Evolutionary conservation across 2,888 invertebrate genomes (phyloP).

Genomic region (Drosophila algonquin): DNA sequence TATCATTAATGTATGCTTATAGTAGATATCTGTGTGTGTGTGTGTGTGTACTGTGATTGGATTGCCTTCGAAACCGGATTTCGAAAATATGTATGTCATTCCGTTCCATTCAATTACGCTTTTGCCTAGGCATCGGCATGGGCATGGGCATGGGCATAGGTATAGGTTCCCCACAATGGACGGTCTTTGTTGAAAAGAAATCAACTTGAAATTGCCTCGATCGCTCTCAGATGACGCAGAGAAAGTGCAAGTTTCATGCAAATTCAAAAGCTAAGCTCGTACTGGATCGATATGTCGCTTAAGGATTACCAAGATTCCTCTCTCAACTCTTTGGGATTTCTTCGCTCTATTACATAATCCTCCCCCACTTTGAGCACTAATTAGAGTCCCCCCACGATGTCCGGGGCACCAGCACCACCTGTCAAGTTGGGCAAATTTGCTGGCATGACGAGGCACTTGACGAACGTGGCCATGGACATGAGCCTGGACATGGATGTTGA

Average conservation of each 20-base stretch:
- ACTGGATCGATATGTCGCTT: background rate
- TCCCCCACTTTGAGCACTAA: conserved; percentile 19
- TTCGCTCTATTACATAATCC: conserved; percentile 5
- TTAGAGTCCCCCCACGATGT: conserved; percentile 28
- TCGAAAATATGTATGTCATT: conserved; percentile 63
- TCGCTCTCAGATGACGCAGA: conserved; percentile 14
- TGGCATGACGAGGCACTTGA: conserved; percentile 27
- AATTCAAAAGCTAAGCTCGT: background rate
- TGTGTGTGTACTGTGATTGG: conserved; percentile 55
- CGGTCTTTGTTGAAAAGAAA: conserved; percentile 33
- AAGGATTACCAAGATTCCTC: background rate
- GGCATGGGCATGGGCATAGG: conserved; percentile 1
- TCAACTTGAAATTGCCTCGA: conserved; percentile 21
- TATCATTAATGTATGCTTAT: conserved; percentile 22
- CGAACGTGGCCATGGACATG: conserved; percentile 26
- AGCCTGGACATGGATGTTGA: conserved; percentile 24
- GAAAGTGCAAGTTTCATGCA: conserved; percentile 41
- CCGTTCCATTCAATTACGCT: conserved; percentile 61
- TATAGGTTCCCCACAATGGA: conserved; percentile 35
- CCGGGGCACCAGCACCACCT: conserved; percentile 34
- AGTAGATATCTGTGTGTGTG: conserved; percentile 20
- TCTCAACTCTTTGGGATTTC: background rate
- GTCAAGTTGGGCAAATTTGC: conserved; percentile 51
- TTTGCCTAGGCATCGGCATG: conserved; percentile 23
- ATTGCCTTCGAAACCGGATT: conserved; percentile 72